A percentile compares a stretch with the other conserved stretches of the same genome.
Evolutionary conservation across 2,888 invertebrate species (phyloP).

Genomic region (Dynastes tityus): DNA sequence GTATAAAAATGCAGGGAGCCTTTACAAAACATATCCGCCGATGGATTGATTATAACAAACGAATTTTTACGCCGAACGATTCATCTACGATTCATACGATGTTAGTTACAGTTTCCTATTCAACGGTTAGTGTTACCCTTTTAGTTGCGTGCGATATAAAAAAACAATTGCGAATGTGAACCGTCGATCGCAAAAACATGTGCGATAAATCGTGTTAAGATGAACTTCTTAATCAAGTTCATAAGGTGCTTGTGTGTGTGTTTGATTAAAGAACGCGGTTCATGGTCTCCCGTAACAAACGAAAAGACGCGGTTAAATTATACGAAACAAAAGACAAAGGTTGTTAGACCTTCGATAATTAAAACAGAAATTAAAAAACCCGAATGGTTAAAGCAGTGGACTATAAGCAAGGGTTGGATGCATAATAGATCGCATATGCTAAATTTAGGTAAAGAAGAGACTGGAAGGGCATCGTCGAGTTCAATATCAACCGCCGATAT

Average conservation of each 20-base stretch:
- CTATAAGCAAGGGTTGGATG: conserved; percentile 70
- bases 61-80: conserved; percentile 50
- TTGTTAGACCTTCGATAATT: conserved; percentile 51
- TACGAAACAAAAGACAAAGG: conserved; percentile 54
- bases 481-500: conserved; percentile 65
- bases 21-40: conserved; percentile 57
- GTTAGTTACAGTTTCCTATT: conserved; percentile 46
- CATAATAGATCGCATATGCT: conserved; percentile 68
- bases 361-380: conserved; percentile 59
- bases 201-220: conserved; percentile 45
- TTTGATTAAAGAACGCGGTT: conserved; percentile 63
- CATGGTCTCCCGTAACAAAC: conserved; percentile 62
- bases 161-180: background rate
- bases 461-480: conserved; percentile 58
- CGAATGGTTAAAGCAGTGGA: conserved; percentile 70
- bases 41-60: conserved; percentile 51
- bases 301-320: conserved; percentile 48
- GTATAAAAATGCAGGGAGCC: conserved; percentile 48
- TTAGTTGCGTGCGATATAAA: background rate
- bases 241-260: conserved; percentile 65
- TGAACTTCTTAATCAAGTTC: conserved; percentile 56
- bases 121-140: conserved; percentile 10
- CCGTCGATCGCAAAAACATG: conserved; percentile 11
- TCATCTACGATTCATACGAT: conserved; percentile 35
- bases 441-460: conserved; percentile 57